Evolutionary conservation across 2,113 vertebrate species (phyloP).

Genomic region (Tachysurus vachellii): DNA sequence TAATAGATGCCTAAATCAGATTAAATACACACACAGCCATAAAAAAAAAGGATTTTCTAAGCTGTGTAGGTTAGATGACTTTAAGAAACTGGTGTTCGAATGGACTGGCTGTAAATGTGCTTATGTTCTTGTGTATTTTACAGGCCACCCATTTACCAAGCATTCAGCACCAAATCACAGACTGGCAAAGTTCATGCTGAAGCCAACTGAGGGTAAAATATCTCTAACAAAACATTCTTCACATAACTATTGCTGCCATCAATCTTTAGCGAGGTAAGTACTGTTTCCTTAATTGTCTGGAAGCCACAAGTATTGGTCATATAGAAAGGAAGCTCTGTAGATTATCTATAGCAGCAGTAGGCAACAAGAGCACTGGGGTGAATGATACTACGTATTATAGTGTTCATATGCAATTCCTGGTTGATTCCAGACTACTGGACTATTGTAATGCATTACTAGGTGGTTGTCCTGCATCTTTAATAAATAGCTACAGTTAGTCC

Average conservation of each 20-base stretch:
- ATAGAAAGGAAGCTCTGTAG: constrained; percentile 13
- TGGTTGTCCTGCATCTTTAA: no score
- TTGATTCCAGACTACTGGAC: background rate
- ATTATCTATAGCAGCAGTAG: constrained; percentile 22
- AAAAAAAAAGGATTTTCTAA: constrained; percentile 1
- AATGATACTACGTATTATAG: constrained; percentile 25
- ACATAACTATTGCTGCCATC: constrained; percentile 6
- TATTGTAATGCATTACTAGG: no score
- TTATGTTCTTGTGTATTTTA: background rate
- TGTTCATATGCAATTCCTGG: background rate
- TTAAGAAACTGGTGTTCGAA: background rate
- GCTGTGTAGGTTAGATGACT: background rate
- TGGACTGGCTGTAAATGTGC: constrained; percentile 11
- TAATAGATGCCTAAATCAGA: constrained; percentile 12
- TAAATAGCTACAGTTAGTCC: no score
- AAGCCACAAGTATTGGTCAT: constrained; percentile 16
- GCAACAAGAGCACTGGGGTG: constrained; percentile 4
- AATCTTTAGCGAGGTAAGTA: background rate
- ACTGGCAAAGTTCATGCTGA: background rate
- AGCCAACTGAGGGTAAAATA: constrained; percentile 8
- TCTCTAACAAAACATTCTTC: constrained; percentile 11
- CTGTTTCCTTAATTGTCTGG: background rate
- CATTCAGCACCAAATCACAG: background rate
- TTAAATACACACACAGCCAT: background rate
- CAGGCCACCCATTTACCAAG: constrained; percentile 20